Conservation (phyloP, 2,888 invertebrate genomes). For the Aphrophora alni region DNA sequence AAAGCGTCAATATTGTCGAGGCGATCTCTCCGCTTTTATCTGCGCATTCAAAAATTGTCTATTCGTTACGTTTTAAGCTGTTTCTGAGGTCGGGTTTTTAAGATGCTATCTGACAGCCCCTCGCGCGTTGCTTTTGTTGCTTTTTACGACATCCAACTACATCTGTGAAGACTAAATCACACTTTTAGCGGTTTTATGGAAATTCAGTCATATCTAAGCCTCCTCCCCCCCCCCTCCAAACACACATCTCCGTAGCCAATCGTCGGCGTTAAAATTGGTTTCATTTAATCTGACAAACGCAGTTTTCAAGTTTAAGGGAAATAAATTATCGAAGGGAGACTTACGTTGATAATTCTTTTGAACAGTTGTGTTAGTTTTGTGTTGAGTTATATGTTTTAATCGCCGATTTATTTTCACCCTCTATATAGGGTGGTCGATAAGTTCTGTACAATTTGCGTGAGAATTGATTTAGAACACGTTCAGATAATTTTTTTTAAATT, state of each 20-base stretch:
- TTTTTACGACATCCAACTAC: not conserved
- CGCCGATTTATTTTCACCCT: too few species aligned
- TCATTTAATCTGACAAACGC: not conserved
- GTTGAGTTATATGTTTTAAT: too few species aligned
- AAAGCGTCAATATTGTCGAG: not conserved
- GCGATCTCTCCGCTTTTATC: too few species aligned
- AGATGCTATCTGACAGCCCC: not conserved
- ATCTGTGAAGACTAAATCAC: constrained; percentile 18
- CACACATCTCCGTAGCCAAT: not conserved
- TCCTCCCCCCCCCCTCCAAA: constrained; percentile 13
- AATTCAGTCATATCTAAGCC: constrained; percentile 29
- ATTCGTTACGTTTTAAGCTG: not conserved
- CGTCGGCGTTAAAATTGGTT: not conserved
- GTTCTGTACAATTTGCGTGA: too few species aligned
- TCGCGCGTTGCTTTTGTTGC: not conserved
- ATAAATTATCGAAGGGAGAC: not conserved
- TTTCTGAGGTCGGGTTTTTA: not conserved
- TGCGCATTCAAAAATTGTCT: not conserved
- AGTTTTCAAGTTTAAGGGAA: not conserved
- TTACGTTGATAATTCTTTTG: not conserved
- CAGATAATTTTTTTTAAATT: too few species aligned
- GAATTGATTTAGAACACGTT: too few species aligned
- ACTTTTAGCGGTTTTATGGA: constrained; percentile 39
- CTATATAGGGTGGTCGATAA: too few species aligned
- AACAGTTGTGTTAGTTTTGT: too few species aligned